Evolutionary conservation across 2,113 vertebrate genomes (phyloP).

Genomic region (Thalassarche chlororhynchos): DNA sequence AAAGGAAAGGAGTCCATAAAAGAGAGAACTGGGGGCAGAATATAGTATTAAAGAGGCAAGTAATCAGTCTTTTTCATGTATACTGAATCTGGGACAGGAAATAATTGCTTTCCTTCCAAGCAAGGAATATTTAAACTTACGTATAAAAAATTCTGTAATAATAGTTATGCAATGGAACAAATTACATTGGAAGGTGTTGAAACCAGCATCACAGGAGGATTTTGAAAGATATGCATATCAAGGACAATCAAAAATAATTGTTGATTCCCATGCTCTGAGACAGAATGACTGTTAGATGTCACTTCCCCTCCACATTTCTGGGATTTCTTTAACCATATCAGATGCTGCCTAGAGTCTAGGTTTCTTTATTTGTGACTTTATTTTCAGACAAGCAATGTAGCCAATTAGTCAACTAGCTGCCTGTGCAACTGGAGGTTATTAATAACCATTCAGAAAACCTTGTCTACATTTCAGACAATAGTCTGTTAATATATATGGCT

Average conservation of each 20-base stretch:
- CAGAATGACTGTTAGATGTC: background rate
- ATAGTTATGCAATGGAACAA: background rate
- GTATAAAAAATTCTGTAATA: background rate
- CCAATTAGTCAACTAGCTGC: background rate
- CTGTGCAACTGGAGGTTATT: background rate
- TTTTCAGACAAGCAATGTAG: background rate
- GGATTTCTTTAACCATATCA: background rate
- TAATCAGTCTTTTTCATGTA: background rate
- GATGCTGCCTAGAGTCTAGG: background rate
- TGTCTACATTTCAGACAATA: background rate
- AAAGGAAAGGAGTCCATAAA: background rate
- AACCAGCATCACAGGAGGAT: background rate
- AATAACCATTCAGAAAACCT: background rate
- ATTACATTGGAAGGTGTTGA: background rate
- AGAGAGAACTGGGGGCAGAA: background rate
- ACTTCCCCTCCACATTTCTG: background rate
- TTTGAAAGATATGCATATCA: background rate
- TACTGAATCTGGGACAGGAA: background rate
- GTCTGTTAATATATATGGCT: background rate
- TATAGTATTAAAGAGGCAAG: background rate
- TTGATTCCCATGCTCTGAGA: background rate
- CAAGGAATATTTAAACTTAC: background rate
- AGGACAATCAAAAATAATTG: background rate
- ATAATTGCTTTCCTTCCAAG: background rate
- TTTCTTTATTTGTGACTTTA: background rate